Evolutionary conservation across 1,140 invertebrate genomes (phyloP), one percentile per base, ranked within the genome.

Genomic region (Argopecten irradians): DNA sequence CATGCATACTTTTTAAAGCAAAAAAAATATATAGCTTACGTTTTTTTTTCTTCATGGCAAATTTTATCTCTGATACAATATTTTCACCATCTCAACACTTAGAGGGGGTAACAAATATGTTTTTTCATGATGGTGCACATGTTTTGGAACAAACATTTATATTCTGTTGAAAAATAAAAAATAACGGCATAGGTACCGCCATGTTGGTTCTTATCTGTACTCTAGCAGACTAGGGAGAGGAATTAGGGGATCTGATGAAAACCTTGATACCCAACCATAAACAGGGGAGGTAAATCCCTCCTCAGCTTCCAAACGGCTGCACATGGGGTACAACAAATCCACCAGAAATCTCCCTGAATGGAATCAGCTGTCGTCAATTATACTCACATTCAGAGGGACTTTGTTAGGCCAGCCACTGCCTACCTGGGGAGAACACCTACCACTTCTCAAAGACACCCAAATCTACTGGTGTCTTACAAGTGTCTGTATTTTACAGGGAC

Each of bases 331-430:
- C 55, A 71, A 71, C 55, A 71, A 71, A 71, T 71, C 55, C 55
- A 71, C 55, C 11, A n/a, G 22, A 71, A 71, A 71, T 71, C 55
- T 71, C 28, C 28, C 55, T 71, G 55, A 71, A 71, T 71, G 55
- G 55, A 71, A 71, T 71, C 55, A 71, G 55, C 55, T 71, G 55
- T 71, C 55, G 55, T 71, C 55, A 71, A 71, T 71, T 71, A 71
- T 71, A 71, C 28, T 71, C 55, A 28, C 55, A 71, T 71, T 71
- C 55, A n/a, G 55, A 71, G 55, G n/a, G 55, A 71, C 55, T 71
- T 71, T 71, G 55, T 71, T 71, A 71, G 55, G 55, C 55, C 22
- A 71, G 55, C 22, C 28, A 28, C 22, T 28, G 55, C 55, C 55
- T 71, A 71, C 55, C 55, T 71, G 55, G 28, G n/a, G 55, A n/a